Evolutionary conservation across 2,113 vertebrate species (phyloP), one percentile per base, ranked within the genome.

Genomic region (Nerophis ophidion): DNA sequence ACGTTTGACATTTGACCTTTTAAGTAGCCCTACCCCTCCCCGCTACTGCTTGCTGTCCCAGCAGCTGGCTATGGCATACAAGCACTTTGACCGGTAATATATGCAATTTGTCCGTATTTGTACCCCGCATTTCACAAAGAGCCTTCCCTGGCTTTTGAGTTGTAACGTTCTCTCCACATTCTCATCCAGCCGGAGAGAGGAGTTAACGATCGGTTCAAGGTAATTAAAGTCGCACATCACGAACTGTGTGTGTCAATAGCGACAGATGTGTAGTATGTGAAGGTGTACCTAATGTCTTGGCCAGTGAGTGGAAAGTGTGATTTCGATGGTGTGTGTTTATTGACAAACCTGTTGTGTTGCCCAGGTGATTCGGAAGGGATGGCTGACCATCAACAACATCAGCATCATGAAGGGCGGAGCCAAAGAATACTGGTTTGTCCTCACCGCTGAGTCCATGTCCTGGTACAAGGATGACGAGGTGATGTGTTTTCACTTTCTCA

Each of bases 381-480:
- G 97, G 97, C 88, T 99, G 80, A 98, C 97, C 80, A 99, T 98
- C 86, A 99, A 97, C 88, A 98, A 99, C 75, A 99, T 99, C 0
- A 90, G 96, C 48, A 98, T 98, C 86, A 99, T 99, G 97, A 99
- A 99, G 76, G 96, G 97, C 13, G 97, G 97, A 57, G 91, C 97
- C 75, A 99, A 99, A 81, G 96, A 98, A 75, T 99, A 99, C 49
- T 99, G 97, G 97, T 99, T 98, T 60, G 94, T 98, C 66, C 89
- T 99, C 75, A 99, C 97, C 0, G 97, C 96, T 0, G 97, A 98
- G 79, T 97, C 95, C 10, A 89, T 98, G 62, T 99, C 96, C 83
- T 99, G 97, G 97, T 99, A 98, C 82, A 98, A 99, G 76, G 97
- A 99, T 8, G 97, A 99, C 1, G 97, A 98, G 94, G 97, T 98